A percentile compares a stretch with the other conserved stretches of the same genome.
Evolutionary conservation across 2,113 vertebrate genomes (phyloP).

Genomic region (Perca fluviatilis): DNA sequence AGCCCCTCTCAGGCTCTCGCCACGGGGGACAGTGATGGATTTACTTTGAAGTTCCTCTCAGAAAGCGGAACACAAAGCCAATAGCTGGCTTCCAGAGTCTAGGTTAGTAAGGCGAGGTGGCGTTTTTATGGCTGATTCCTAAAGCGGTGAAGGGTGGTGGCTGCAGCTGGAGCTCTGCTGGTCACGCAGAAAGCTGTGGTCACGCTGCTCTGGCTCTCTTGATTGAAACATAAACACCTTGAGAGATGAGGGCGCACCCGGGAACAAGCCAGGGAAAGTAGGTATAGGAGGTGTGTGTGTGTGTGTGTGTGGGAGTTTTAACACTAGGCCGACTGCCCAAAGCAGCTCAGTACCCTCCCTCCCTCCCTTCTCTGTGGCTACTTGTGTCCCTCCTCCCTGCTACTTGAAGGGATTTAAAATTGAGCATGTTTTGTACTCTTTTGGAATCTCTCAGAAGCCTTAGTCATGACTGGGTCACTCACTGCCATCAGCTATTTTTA

Average conservation of each 20-base stretch:
- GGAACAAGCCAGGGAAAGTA: conserved; percentile 47
- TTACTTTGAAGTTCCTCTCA: conserved; percentile 47
- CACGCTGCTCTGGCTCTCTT: conserved; percentile 77
- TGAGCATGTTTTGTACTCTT: conserved; percentile 68
- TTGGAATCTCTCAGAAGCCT: conserved; percentile 59
- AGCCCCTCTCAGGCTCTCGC: conserved; percentile 15
- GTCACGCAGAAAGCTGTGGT: conserved; percentile 67
- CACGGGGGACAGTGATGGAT: conserved; percentile 55
- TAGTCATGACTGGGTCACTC: conserved; percentile 75
- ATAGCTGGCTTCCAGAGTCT: conserved; percentile 15
- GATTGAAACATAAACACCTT: conserved; percentile 84
- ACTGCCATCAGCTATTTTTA: conserved; percentile 65
- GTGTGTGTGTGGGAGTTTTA: conserved; percentile 33
- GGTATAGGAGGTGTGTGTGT: conserved; percentile 21
- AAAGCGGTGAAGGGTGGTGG: conserved; percentile 46
- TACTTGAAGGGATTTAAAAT: conserved; percentile 69
- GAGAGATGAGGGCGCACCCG: conserved; percentile 63
- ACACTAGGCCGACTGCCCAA: conserved; percentile 22
- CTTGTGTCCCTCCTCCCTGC: conserved; percentile 8
- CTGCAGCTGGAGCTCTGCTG: conserved; percentile 55
- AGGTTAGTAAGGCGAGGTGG: conserved; percentile 13
- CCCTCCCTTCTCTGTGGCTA: conserved; percentile 35
- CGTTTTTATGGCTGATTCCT: conserved; percentile 56
- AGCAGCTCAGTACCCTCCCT: conserved; percentile 22
- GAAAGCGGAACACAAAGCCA: conserved; percentile 34